phyloP scores from a whole-genome alignment of 2,888 invertebrate species.

The Drosophila anceps region DNA sequence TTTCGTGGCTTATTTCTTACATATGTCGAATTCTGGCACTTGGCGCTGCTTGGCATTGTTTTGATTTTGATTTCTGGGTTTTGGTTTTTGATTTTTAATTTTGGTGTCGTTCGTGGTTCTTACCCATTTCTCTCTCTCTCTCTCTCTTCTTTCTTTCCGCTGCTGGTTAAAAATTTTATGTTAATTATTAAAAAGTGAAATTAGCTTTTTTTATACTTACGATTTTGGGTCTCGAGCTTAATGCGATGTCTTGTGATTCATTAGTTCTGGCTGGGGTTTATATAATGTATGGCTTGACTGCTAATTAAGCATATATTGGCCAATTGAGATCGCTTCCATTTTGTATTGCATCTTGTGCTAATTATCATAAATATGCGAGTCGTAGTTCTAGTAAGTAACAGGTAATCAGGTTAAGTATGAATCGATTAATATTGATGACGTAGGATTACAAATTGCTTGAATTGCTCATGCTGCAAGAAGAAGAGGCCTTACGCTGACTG shows the following conservation, averaged over 20 bases:
- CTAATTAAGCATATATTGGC: slow-evolving; percentile 28
- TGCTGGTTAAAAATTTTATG: slow-evolving; percentile 75
- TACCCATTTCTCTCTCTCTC: slow-evolving; percentile 53
- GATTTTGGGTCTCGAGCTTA: slow-evolving; percentile 43
- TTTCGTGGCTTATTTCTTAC: slow-evolving; percentile 71
- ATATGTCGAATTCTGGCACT: slow-evolving; percentile 24
- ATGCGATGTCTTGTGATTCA: slow-evolving; percentile 52
- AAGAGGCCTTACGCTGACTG: slow-evolving; percentile 8
- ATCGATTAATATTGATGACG: slow-evolving; percentile 7
- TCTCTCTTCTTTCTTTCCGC: slow-evolving; percentile 50
- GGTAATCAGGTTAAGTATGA: not conserved
- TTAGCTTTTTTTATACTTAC: slow-evolving; percentile 54
- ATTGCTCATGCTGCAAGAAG: not conserved
- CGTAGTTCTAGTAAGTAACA: not conserved
- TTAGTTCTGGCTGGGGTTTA: slow-evolving; percentile 56
- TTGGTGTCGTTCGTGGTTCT: slow-evolving; percentile 41
- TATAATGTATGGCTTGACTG: slow-evolving; percentile 42
- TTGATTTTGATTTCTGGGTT: slow-evolving; percentile 30
- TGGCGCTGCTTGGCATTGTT: slow-evolving; percentile 58
- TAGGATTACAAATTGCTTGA: slow-evolving; percentile 7
- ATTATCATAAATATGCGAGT: not conserved
- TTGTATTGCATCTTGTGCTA: not conserved
- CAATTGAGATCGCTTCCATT: slow-evolving; percentile 9
- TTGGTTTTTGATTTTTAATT: slow-evolving; percentile 9
- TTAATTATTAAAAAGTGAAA: slow-evolving; percentile 82